A percentile compares a stretch with the other conserved stretches of the same genome.
phyloP scores from a whole-genome alignment of 2,113 vertebrate species.

The Panurus biarmicus region DNA sequence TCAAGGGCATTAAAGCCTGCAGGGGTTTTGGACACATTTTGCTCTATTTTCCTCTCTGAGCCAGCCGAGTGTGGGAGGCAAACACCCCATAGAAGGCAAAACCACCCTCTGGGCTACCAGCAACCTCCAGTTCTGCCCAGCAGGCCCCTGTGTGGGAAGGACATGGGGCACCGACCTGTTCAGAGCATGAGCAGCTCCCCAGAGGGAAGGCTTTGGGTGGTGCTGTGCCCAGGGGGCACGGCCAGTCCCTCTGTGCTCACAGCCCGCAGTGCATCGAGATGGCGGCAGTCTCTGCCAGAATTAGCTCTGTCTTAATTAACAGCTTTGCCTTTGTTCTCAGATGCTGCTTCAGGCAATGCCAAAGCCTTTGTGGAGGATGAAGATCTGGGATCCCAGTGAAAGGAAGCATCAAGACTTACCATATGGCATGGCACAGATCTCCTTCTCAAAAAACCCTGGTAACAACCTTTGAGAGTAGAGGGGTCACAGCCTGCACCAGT shows the following conservation, averaged over 20 bases:
- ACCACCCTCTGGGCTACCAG: rapidly evolving
- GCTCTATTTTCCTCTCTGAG: not conserved
- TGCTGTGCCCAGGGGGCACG: rapidly evolving
- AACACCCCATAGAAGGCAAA: not conserved
- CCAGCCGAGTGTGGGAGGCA: not conserved
- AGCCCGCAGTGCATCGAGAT: not conserved
- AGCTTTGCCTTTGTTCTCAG: conserved; percentile 50
- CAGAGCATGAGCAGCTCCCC: not conserved
- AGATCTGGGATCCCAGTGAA: conserved; percentile 14
- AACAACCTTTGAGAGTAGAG: not conserved
- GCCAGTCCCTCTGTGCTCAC: not conserved
- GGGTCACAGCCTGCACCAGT: not conserved
- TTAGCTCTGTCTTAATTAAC: conserved; percentile 57
- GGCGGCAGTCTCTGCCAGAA: conserved; percentile 41
- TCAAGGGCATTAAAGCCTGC: not conserved
- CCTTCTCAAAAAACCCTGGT: not conserved
- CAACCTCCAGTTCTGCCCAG: not conserved
- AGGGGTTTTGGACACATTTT: rapidly evolving
- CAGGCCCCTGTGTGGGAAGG: not conserved
- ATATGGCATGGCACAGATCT: rapidly evolving
- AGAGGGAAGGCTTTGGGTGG: not conserved
- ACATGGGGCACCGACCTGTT: not conserved
- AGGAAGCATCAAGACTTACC: not conserved
- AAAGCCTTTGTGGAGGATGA: conserved; percentile 30
- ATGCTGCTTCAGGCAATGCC: conserved; percentile 41